Conservation (phyloP, 2,113 vertebrate genomes). For the Colossoma macropomum region DNA sequence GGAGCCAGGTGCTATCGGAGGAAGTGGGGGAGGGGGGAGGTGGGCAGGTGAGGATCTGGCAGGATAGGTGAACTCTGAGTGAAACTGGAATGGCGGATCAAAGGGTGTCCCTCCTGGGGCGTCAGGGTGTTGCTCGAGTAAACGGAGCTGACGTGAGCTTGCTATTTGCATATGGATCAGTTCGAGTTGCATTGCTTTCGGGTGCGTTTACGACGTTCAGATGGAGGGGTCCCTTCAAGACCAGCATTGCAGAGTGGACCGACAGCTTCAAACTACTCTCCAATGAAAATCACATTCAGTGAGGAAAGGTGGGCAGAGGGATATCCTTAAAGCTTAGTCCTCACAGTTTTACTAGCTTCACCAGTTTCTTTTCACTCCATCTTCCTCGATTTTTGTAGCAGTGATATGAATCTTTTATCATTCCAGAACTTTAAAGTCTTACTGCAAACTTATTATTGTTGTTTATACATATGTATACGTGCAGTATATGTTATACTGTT, state of each 20-base stretch:
- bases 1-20: constrained; percentile 30
- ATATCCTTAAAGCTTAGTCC: constrained; percentile 1
- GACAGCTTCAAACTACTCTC: constrained; percentile 71
- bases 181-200: constrained; percentile 74
- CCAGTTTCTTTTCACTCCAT: constrained; percentile 65
- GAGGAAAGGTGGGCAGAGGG: constrained; percentile 58
- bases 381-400: constrained; percentile 47
- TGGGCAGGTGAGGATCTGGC: constrained; percentile 53
- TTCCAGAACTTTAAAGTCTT: no score
- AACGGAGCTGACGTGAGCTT: constrained; percentile 71
- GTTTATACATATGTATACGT: no score
- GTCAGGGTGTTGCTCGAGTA: constrained; percentile 61
- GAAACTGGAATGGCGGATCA: constrained; percentile 78
- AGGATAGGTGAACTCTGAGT: constrained; percentile 77
- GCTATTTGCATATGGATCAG: constrained; percentile 73
- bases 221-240: constrained; percentile 71
- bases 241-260: constrained; percentile 61
- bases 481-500: no score
- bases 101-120: constrained; percentile 78
- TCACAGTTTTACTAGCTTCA: constrained; percentile 38
- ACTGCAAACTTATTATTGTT: no score
- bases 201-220: constrained; percentile 68
- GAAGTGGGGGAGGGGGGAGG: constrained; percentile 65
- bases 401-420: neutral
- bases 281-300: constrained; percentile 73